Percentiles rank a stretch among this genome's conserved stretches.
Conservation (phyloP, 2,888 invertebrate genomes). For the Drosophila prolongata region DNA sequence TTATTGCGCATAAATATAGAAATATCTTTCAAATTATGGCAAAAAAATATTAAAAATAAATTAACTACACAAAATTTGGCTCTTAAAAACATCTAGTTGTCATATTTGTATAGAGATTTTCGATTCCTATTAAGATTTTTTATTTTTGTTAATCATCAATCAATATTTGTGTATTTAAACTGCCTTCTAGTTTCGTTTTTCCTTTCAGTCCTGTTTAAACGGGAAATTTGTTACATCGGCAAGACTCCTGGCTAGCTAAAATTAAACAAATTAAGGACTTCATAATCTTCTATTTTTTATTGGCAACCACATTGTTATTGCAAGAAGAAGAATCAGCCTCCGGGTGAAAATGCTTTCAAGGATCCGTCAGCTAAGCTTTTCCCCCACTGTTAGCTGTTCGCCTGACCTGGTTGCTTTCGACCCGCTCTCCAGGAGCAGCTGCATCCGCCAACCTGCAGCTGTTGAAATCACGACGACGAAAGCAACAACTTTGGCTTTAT, state of each 20-base stretch:
- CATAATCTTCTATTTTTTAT: neutral
- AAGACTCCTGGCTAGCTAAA: too few species aligned
- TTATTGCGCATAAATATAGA: neutral
- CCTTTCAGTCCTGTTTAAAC: too few species aligned
- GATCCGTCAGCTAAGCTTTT: neutral
- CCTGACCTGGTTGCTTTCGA: constrained; percentile 35
- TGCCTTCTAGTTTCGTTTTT: too few species aligned
- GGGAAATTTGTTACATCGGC: too few species aligned
- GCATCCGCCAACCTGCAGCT: constrained; percentile 21
- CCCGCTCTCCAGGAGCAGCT: constrained; percentile 33
- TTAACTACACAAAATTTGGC: too few species aligned
- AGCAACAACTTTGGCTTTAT: constrained; percentile 54
- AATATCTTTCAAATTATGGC: neutral
- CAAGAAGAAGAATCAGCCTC: neutral
- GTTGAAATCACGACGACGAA: constrained; percentile 46
- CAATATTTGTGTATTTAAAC: too few species aligned
- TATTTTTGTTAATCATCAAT: too few species aligned
- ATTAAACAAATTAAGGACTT: too few species aligned
- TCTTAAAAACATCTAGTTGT: too few species aligned
- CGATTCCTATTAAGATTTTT: too few species aligned
- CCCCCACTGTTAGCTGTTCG: constrained; percentile 36
- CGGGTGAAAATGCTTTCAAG: neutral
- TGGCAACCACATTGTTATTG: neutral
- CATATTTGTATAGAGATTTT: too few species aligned
- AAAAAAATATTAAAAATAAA: too few species aligned